Base-by-base conservation (phyloP, 2,113 vertebrate genomes). In the Tamias sibiricus region DNA sequence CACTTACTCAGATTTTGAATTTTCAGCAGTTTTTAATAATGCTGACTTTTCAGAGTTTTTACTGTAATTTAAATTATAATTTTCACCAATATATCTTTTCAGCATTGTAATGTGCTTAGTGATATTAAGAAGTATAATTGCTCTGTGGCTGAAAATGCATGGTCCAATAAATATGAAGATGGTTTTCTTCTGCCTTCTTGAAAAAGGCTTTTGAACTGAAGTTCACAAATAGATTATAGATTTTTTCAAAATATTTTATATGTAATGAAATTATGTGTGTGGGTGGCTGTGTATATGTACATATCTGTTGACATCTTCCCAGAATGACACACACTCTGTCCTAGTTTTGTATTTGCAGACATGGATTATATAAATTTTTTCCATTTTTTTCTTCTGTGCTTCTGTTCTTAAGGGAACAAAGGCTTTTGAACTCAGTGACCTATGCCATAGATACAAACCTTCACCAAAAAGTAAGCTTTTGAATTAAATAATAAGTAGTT, bases 1-100 rank as follows among this genome's bases (percentile, higher is more conserved):
- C 81, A 95, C 6, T 22, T 94, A 89, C 44, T 82, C 85, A 88
- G 68, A 92, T 90, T 94, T 92, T 94, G 68, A 90, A 91, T 82
- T 96, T 98, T 95, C 72, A 98, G 94, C 94, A 90, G 42, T 92
- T 95, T 96, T 87, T 90, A 92, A 90, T 87, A 97, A 82, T 94
- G 85, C 90, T 97, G 94, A 82, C 52, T 88, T 87, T 87, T 95
- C 68, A 83, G 32, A 87, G 52, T 66, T 94, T 96, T 92, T 74
- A 68, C 59, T 96, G 40, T 92, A 95, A 95, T 96, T 96, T 95
- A 94, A 97, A 95, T 94, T 88, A 62, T 6, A 96, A 74, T 86
- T 95, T 96, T 91, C n/a, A 62, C 74, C 66, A 94, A 59, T 81
- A 86, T 94, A 90, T 97, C 68, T 95, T 80, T 87, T 88, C 72